phyloP scores from a whole-genome alignment of 2,888 invertebrate species.

The Lamellibrachia columna region DNA sequence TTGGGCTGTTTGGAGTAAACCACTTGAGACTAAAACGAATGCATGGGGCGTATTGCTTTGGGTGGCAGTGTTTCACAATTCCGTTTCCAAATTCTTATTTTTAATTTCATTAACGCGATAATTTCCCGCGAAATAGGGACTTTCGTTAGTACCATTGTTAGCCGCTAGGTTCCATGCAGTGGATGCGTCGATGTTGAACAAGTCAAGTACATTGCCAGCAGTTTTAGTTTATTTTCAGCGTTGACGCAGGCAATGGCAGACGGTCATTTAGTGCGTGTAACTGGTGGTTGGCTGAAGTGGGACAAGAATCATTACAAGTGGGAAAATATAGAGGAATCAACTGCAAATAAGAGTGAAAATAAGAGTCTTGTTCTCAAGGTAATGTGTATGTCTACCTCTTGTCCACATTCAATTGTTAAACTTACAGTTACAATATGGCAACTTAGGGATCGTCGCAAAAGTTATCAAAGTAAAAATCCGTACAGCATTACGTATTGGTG shows the following conservation, averaged over 20 bases:
- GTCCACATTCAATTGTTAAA: too few relatives aligned
- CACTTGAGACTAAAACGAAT: too few relatives aligned
- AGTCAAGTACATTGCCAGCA: background rate
- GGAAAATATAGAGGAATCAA: constrained; percentile 9
- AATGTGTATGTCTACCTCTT: background rate
- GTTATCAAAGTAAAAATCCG: too few relatives aligned
- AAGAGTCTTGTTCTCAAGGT: constrained; percentile 2
- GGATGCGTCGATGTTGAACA: background rate
- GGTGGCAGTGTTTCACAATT: background rate
- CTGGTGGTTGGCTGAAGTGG: background rate
- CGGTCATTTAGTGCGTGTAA: background rate
- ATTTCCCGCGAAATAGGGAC: background rate
- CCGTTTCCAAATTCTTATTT: background rate
- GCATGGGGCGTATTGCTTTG: too few relatives aligned
- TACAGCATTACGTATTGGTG: too few relatives aligned
- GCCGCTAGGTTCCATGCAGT: background rate
- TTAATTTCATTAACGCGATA: background rate
- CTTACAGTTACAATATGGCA: too few relatives aligned
- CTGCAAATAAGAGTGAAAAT: background rate
- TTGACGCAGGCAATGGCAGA: background rate
- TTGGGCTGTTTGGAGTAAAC: too few relatives aligned
- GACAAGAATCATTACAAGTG: background rate
- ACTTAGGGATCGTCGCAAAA: too few relatives aligned
- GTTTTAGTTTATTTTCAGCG: background rate
- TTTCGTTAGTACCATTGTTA: background rate